These are phyloP conservation scores for Cheilinus undulatus DNA, from an alignment of 2,113 vertebrate genomes.

Conservation along the genomic window DNA sequence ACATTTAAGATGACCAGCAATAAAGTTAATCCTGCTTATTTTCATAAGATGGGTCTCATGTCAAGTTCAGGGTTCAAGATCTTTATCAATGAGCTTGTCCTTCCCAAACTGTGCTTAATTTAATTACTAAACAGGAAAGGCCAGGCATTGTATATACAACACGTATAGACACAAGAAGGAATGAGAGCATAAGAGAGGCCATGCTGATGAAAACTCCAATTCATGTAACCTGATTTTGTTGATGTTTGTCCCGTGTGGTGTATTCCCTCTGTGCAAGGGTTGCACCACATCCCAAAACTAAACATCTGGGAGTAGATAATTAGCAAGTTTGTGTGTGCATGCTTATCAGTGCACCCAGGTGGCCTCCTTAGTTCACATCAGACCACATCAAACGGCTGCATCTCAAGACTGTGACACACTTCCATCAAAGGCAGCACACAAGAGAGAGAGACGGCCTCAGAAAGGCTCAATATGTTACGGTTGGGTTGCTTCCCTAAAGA, in stretches of 20 bases:
- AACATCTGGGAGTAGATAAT: conserved; percentile 70
- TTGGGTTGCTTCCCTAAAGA: conserved; percentile 49
- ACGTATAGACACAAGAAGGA: not conserved
- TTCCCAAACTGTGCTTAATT: not conserved
- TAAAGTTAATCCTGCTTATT: no score
- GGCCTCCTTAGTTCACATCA: conserved; percentile 55
- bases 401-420: conserved; percentile 73
- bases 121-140: not conserved
- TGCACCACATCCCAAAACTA: conserved; percentile 34
- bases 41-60: no score
- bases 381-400: conserved; percentile 64
- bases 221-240: conserved; percentile 29
- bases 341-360: conserved; percentile 46
- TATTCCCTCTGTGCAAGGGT: conserved; percentile 20
- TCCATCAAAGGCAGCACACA: conserved; percentile 70
- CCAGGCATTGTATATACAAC: not conserved
- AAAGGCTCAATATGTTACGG: conserved; percentile 62
- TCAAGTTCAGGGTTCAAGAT: no score
- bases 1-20: no score
- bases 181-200: no score
- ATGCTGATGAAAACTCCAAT: conserved; percentile 25
- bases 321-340: conserved; percentile 39
- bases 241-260: conserved; percentile 13
- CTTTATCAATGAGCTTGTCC: no score
- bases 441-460: conserved; percentile 55